A percentile compares a stretch with the other conserved stretches of the same genome.
Evolutionary conservation across 2,888 invertebrate species (phyloP).

Genomic region (Nasonia oneida): DNA sequence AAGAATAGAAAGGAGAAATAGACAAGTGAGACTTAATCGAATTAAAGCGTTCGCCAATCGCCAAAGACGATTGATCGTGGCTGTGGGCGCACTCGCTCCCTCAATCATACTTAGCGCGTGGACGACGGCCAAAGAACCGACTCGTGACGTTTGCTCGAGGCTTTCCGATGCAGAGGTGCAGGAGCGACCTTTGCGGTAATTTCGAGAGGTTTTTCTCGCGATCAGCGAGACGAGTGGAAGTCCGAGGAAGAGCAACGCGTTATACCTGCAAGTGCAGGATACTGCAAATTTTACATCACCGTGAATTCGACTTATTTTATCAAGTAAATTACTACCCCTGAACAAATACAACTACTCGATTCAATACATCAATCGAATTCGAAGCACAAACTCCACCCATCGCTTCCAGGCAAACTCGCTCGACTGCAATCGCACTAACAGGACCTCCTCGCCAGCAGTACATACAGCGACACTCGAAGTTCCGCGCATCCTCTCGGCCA

Average conservation of each 20-base stretch:
- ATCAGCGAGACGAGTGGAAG: constrained; percentile 1
- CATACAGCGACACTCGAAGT: background rate
- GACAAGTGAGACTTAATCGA: constrained; percentile 56
- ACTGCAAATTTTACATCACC: too few species aligned
- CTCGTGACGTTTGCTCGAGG: constrained; percentile 24
- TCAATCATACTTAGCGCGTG: constrained; percentile 55
- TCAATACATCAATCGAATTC: too few species aligned
- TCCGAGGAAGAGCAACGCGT: background rate
- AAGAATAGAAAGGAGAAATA: constrained; percentile 2
- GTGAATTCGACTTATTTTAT: too few species aligned
- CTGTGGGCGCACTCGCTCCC: constrained; percentile 26
- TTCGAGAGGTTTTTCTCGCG: background rate
- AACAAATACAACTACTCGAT: too few species aligned
- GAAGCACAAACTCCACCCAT: too few species aligned
- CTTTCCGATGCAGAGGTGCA: background rate
- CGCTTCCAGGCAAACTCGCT: background rate
- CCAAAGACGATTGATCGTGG: constrained; percentile 38
- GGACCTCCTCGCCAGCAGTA: background rate
- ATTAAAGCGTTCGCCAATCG: constrained; percentile 42
- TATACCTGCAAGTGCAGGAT: background rate
- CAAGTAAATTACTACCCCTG: too few species aligned
- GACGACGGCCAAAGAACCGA: background rate
- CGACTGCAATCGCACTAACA: background rate
- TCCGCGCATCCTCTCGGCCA: background rate
- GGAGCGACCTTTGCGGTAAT: background rate